These are phyloP conservation scores for Gobius niger DNA, from an alignment of 2,113 vertebrate genomes.

Conservation along the genomic window DNA sequence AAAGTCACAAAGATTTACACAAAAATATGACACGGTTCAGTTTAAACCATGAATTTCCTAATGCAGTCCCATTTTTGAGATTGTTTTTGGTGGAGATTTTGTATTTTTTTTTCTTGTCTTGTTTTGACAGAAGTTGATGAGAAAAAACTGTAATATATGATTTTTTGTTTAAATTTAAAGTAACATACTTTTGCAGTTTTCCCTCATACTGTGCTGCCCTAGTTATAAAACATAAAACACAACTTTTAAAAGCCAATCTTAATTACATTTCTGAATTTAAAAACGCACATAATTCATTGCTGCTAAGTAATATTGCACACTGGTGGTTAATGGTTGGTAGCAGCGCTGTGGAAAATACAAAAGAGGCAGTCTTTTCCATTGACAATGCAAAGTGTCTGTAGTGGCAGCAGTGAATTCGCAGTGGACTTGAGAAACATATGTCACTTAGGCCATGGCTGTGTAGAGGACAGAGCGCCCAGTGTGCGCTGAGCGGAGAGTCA, in stretches of 20 bases:
- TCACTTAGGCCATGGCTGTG: not conserved
- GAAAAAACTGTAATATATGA: not conserved
- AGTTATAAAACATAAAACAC: not conserved
- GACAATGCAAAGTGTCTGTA: slow-evolving; percentile 3
- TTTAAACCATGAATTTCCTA: no score
- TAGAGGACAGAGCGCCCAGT: slow-evolving; percentile 1
- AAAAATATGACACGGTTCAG: no score
- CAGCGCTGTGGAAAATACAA: not conserved
- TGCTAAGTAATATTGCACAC: not conserved
- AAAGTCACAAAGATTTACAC: no score
- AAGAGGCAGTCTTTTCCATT: not conserved
- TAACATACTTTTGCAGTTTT: no score
- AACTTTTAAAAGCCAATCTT: not conserved
- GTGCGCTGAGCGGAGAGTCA: not conserved
- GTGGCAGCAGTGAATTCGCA: not conserved
- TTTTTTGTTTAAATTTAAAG: not conserved
- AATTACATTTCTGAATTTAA: not conserved
- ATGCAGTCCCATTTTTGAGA: no score
- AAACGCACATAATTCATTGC: not conserved
- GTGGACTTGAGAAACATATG: not conserved
- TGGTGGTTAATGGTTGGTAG: not conserved
- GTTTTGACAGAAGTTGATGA: not conserved
- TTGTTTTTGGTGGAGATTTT: no score
- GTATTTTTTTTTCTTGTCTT: no score
- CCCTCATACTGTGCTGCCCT: no score